Evolutionary conservation across 1,140 invertebrate genomes (phyloP).

Genomic region (Drosophila athabasca): DNA sequence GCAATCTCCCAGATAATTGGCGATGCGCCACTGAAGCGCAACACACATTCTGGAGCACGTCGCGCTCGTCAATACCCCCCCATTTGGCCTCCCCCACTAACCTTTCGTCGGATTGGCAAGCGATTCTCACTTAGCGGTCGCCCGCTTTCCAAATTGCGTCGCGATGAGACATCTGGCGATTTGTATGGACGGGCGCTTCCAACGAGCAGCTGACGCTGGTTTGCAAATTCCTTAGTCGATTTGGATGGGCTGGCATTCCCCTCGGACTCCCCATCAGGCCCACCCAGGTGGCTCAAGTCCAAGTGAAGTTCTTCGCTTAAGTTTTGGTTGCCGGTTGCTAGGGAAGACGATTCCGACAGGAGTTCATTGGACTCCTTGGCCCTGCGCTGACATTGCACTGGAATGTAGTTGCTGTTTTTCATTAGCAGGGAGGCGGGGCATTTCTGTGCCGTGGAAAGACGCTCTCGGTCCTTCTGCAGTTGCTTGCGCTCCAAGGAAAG

Average conservation of each 20-base stretch:
- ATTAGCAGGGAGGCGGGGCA: constrained; percentile 57
- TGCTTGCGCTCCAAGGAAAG: constrained; percentile 60
- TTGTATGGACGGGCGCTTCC: constrained; percentile 71
- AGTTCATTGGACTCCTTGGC: constrained; percentile 68
- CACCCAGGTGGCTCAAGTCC: constrained; percentile 32
- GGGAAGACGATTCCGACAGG: constrained; percentile 39
- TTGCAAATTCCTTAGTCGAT: constrained; percentile 70
- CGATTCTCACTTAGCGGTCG: constrained; percentile 73
- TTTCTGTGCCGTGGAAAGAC: constrained; percentile 30
- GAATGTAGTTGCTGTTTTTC: constrained; percentile 29
- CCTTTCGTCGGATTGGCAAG: constrained; percentile 63
- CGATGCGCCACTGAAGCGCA: constrained; percentile 59
- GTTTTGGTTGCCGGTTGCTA: constrained; percentile 64
- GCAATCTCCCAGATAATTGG: constrained; percentile 48
- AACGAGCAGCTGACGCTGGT: constrained; percentile 68
- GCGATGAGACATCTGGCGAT: constrained; percentile 66
- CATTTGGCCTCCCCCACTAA: constrained; percentile 36
- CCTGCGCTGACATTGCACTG: constrained; percentile 66
- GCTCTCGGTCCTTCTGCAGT: constrained; percentile 56
- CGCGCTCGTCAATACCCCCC: constrained; percentile 1
- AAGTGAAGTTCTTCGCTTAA: constrained; percentile 42
- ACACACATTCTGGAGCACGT: constrained; percentile 49
- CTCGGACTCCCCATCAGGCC: neutral
- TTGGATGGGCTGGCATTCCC: constrained; percentile 33
- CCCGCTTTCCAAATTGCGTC: constrained; percentile 61